Evolutionary conservation across 2,113 vertebrate genomes (phyloP), one percentile per base, ranked within the genome.

Genomic region (Myxocyprinus asiaticus): DNA sequence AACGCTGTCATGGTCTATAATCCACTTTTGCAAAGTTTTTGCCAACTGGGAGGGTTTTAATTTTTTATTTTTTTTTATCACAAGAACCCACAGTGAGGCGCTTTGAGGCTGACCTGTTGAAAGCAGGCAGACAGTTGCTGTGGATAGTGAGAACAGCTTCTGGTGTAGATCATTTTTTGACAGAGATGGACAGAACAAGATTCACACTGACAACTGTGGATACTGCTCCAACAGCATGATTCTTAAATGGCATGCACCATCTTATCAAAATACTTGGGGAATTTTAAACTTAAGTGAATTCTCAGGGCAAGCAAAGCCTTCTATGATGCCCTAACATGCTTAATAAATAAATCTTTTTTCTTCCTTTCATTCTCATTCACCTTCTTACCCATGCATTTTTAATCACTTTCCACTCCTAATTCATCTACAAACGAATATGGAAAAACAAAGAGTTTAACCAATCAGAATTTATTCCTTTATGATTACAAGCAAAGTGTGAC

Each of bases 1-100:
- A 75, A 72, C 76, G 48, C 77, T 79, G 84, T 87, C 90, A 80
- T 62, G 48, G 45, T 70, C 45, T 67, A 77, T 72, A 72, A 80
- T 51, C 77, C 22, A 66, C 48, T 44, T 61, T 71, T 75, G 47
- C 50, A 68, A 61, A 66, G 58, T 73, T 76, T 72, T 55, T 74
- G 74, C 74, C 64, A 81, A 56, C 33, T 14, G 61, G 15, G 11
- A 53, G 44, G 33, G 47, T 33, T 33, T 33, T 33, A 33, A 33
- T 33, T 33, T 33, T 1, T n/a, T n/a, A n/a, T n/a, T n/a, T 22
- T 53, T 76, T 65, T 4, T 14, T 48, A 42, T 76, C 8, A 62
- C 45, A 50, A 63, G 59, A 33, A 50, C 44, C 72, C 58, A 50
- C 45, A 63, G 17, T n/a, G 50, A 53, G 67, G 9, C 12, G 45